Conservation (phyloP, 2,113 vertebrate genomes). For the Ceyx margarethae region DNA sequence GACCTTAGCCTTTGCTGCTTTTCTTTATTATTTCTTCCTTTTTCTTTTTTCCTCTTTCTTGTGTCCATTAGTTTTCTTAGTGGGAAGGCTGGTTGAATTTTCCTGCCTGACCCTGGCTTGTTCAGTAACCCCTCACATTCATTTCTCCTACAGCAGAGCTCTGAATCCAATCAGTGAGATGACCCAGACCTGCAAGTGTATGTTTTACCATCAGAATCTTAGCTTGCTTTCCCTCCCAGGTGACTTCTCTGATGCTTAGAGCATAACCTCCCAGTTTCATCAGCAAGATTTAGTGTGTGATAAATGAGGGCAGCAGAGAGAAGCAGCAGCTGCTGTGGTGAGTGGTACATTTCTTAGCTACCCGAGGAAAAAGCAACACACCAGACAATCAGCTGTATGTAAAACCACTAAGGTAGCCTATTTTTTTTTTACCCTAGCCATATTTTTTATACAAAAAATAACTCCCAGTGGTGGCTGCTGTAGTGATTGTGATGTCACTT, state of each 20-base stretch:
- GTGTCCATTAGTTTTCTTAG: background rate
- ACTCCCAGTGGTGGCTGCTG: background rate
- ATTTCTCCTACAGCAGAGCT: background rate
- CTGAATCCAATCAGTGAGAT: background rate
- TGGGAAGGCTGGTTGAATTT: background rate
- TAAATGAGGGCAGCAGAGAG: background rate
- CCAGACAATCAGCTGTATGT: background rate
- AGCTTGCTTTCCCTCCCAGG: conserved; percentile 5
- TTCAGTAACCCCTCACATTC: background rate
- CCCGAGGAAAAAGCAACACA: background rate
- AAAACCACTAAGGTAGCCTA: background rate
- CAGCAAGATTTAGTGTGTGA: background rate
- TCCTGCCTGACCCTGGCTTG: background rate
- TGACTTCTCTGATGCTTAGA: background rate
- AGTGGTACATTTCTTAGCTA: background rate
- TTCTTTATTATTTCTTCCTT: too few species aligned
- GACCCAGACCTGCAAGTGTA: background rate
- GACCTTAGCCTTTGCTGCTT: background rate
- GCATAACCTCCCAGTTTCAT: background rate
- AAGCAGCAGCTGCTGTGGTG: background rate
- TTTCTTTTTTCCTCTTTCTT: background rate
- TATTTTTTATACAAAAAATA: background rate
- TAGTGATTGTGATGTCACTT: background rate
- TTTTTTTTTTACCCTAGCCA: background rate
- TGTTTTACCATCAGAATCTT: background rate